Evolutionary conservation across 2,113 vertebrate species (phyloP), one percentile per base, ranked within the genome.

Genomic region (Anser cygnoides): DNA sequence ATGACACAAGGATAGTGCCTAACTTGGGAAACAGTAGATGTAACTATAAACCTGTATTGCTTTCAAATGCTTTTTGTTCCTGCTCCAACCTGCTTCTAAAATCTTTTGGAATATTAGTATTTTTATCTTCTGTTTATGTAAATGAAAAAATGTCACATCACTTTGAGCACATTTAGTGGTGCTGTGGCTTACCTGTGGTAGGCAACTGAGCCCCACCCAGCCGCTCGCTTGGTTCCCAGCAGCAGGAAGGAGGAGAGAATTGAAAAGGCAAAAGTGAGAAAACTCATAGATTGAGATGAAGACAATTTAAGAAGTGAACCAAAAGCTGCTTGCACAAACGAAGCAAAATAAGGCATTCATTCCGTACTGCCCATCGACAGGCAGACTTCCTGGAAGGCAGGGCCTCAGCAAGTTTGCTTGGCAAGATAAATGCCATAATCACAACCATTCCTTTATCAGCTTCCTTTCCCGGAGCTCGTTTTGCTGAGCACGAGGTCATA

Each of bases 331-430:
- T 0, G 0, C 25, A 17, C 35, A 31, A 63, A 23, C 14, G 10
- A 26, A 87, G 11, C 11, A 54, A 84, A 54, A 6, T 2, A 65
- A 49, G 25, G 6, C 26, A 9, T 44, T 81, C 11, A 9, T 58
- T 63, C 26, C 9, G 10, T 52, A 7, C 8, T 78, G 16, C 22
- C 9, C 9, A 17, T 37, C 1, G 7, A 65, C 44, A 41, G 37
- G 28, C 23, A 66, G 23, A 46, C 20, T 39, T 72, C 15, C 33
- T 78, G 55, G 39, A 61, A 61, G 46, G 8, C 28, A 19, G 3
- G 9, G 4, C 26, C 8, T 67, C 17, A 39, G 18, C 46, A 28
- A 0, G 0, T 0, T 11, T 44, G 5, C 43, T 50, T 83, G 62
- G 46, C 37, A 76, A 41, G 49, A 80, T 21, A 68, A 7, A 41